Percentiles rank a stretch among this genome's conserved stretches.
phyloP scores from a whole-genome alignment of 2,113 vertebrate genomes.

The Mus pahari region DNA sequence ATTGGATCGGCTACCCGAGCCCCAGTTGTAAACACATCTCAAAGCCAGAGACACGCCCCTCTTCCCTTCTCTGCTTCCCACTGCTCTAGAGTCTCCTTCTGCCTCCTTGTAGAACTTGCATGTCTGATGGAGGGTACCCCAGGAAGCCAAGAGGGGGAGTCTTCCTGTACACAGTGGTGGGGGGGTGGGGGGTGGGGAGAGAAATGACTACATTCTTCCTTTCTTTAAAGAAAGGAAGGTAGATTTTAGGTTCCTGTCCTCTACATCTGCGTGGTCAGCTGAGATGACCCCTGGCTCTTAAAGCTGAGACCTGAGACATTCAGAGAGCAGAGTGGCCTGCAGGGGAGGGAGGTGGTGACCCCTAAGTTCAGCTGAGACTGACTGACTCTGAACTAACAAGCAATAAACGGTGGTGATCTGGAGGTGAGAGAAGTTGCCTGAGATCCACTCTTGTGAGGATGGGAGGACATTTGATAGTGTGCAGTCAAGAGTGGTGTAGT shows the following conservation, averaged over 20 bases:
- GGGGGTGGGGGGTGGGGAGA: too few relatives aligned
- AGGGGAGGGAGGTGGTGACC: not conserved
- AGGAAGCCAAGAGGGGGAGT: too few relatives aligned
- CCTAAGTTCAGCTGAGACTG: not conserved
- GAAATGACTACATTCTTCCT: not conserved
- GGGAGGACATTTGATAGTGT: not conserved
- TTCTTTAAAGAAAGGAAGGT: not conserved
- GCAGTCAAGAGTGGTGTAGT: not conserved
- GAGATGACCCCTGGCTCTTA: not conserved
- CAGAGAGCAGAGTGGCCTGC: not conserved
- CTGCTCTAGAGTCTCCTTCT: not conserved
- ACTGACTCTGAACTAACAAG: not conserved
- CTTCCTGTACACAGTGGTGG: not conserved
- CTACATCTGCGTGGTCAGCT: not conserved
- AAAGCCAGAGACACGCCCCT: not conserved
- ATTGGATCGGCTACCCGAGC: not conserved
- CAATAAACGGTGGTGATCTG: not conserved
- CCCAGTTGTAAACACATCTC: not conserved
- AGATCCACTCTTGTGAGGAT: not conserved
- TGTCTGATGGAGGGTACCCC: not conserved
- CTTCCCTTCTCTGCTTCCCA: not conserved
- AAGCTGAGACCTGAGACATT: not conserved
- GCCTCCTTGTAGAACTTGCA: not conserved
- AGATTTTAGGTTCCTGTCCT: not conserved
- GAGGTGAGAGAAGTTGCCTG: not conserved